Conservation (phyloP, 35 echinoderm and acorn worm species). For the Chiridota heheva region DNA sequence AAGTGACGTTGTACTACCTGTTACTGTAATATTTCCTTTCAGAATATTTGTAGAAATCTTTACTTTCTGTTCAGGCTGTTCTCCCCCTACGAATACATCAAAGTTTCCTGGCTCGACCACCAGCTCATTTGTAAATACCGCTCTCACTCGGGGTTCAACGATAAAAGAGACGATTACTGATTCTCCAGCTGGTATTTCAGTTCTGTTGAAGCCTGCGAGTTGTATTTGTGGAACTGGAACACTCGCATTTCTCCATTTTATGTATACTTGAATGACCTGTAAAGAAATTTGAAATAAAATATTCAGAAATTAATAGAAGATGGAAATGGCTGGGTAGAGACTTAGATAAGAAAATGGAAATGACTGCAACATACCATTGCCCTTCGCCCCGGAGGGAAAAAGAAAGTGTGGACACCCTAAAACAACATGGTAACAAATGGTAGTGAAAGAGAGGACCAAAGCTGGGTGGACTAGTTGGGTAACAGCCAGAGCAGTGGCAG, state of each 20-base stretch:
- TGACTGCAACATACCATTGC: too few relatives aligned
- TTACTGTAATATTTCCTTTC: constrained; percentile 21
- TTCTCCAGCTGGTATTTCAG: neutral
- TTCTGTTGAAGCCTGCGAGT: constrained; percentile 53
- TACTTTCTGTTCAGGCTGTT: constrained; percentile 45
- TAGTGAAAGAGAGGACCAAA: too few relatives aligned
- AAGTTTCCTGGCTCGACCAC: constrained; percentile 41
- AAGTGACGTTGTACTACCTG: constrained; percentile 34
- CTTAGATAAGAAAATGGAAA: too few relatives aligned
- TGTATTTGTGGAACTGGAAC: constrained; percentile 35
- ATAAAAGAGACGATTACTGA: constrained; percentile 5
- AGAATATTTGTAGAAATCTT: constrained; percentile 51
- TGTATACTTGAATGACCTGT: constrained; percentile 68
- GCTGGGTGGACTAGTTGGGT: too few relatives aligned
- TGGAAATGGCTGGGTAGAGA: too few relatives aligned
- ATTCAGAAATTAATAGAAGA: too few relatives aligned
- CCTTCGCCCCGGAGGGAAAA: too few relatives aligned
- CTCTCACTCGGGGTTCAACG: constrained; percentile 51
- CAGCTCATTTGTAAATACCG: constrained; percentile 46
- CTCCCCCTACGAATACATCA: constrained; percentile 57
- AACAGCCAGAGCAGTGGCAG: too few relatives aligned
- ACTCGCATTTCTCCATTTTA: constrained; percentile 35
- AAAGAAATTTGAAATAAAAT: too few relatives aligned
- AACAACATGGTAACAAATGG: too few relatives aligned
- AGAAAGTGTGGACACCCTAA: too few relatives aligned